Evolutionary conservation across 2,797 vertebrate species (phyloP).

Genomic region (Perdix hodgsoniae): DNA sequence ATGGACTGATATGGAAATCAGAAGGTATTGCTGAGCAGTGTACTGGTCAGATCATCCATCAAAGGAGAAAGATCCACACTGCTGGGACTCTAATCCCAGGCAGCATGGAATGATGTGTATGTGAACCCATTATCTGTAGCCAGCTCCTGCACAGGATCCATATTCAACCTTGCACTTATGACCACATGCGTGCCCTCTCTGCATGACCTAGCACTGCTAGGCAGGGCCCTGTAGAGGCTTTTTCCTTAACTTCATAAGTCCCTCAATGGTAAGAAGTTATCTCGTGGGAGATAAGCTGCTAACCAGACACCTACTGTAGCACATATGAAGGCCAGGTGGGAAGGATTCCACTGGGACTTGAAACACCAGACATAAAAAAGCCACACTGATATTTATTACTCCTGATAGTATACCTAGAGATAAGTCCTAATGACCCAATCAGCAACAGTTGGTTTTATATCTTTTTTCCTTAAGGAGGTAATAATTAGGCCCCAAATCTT

Average conservation of each 20-base stretch:
- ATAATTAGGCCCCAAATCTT: background rate
- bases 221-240: background rate
- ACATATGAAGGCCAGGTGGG: background rate
- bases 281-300: background rate
- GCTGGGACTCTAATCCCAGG: background rate
- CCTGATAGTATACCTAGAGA: background rate
- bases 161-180: background rate
- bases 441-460: background rate
- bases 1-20: background rate
- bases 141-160: background rate
- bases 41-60: background rate
- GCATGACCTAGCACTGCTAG: background rate
- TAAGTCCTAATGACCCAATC: background rate
- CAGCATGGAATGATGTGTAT: background rate
- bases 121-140: background rate
- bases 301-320: background rate
- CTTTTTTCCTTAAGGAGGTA: background rate
- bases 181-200: background rate
- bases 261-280: background rate
- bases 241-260: background rate
- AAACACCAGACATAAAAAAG: background rate
- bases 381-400: background rate
- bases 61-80: background rate
- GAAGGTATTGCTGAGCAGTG: background rate
- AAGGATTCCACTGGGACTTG: background rate